Conservation (phyloP, 2,113 vertebrate species). For the Tenrec ecaudatus region DNA sequence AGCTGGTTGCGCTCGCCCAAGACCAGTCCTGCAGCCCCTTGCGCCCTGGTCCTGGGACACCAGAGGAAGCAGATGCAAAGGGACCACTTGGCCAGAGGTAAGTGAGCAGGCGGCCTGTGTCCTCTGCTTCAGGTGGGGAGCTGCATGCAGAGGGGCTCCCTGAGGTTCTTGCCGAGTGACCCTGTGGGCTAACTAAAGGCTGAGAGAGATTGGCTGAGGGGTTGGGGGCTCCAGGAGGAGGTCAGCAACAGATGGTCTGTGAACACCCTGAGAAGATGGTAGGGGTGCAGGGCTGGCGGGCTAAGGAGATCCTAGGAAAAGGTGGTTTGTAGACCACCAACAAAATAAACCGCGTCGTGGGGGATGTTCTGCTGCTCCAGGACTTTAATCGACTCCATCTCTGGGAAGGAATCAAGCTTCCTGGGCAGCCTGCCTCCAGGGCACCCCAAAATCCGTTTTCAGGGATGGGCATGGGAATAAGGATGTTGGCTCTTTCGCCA, state of each 20-base stretch:
- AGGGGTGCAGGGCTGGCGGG: background rate
- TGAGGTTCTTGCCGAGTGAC: background rate
- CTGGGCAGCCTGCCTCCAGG: background rate
- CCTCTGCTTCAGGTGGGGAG: background rate
- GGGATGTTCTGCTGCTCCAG: constrained; percentile 32
- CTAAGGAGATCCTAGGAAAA: background rate
- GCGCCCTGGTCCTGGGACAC: background rate
- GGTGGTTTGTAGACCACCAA: constrained; percentile 1
- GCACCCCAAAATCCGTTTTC: background rate
- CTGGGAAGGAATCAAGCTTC: constrained; percentile 19
- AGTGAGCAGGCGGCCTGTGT: constrained; percentile 48
- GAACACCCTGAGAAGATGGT: constrained; percentile 2
- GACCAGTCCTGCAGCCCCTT: background rate
- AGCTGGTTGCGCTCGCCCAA: background rate
- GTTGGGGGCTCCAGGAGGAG: constrained; percentile 22
- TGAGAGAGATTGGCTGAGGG: background rate
- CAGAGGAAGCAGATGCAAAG: constrained; percentile 47
- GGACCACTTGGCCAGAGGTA: constrained; percentile 65
- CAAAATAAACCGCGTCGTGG: constrained; percentile 27
- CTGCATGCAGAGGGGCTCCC: background rate
- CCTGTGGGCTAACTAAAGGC: background rate
- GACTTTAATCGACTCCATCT: constrained; percentile 15
- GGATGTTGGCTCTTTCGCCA: constrained; percentile 8
- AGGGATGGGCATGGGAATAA: background rate
- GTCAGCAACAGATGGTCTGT: constrained; percentile 79